A percentile compares a stretch with the other conserved stretches of the same genome.
Evolutionary conservation across 2,113 vertebrate genomes (phyloP).

Genomic region (Zonotrichia leucophrys): DNA sequence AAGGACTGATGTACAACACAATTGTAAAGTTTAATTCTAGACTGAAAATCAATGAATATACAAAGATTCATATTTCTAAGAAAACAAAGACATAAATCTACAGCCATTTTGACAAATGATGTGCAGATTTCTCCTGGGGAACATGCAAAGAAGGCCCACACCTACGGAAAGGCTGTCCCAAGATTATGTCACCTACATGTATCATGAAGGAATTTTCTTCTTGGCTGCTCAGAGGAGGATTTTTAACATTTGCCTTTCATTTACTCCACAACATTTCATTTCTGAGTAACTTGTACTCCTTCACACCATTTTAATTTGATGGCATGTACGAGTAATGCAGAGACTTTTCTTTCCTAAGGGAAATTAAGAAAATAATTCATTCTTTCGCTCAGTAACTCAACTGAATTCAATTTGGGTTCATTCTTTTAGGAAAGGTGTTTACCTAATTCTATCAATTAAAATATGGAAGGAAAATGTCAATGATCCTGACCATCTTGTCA

Average conservation of each 20-base stretch:
- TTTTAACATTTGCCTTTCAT: not conserved
- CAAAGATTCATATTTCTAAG: not conserved
- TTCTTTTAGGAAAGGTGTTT: constrained; percentile 22
- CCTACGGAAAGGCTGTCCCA: not conserved
- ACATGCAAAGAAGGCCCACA: not conserved
- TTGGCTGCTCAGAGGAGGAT: not conserved
- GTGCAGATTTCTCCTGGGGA: not conserved
- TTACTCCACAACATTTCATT: constrained; percentile 2
- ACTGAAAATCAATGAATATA: not conserved
- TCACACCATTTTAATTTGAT: constrained; percentile 25
- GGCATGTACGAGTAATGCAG: not conserved
- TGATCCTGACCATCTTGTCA: not conserved
- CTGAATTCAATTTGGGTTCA: constrained; percentile 10
- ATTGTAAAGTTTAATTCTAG: not conserved
- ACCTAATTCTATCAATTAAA: constrained; percentile 3
- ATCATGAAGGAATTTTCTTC: not conserved
- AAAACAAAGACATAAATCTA: not conserved
- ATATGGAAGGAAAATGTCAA: not conserved
- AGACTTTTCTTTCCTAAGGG: constrained; percentile 29
- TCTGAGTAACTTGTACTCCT: not conserved
- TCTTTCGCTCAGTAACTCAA: constrained; percentile 16
- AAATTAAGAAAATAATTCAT: constrained; percentile 55
- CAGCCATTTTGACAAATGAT: not conserved
- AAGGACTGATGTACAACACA: not conserved
- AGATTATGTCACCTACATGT: not conserved